Evolutionary conservation across 1,140 invertebrate species (phyloP), one percentile per base, ranked within the genome.

Genomic region (Rhagoletis pomonella): DNA sequence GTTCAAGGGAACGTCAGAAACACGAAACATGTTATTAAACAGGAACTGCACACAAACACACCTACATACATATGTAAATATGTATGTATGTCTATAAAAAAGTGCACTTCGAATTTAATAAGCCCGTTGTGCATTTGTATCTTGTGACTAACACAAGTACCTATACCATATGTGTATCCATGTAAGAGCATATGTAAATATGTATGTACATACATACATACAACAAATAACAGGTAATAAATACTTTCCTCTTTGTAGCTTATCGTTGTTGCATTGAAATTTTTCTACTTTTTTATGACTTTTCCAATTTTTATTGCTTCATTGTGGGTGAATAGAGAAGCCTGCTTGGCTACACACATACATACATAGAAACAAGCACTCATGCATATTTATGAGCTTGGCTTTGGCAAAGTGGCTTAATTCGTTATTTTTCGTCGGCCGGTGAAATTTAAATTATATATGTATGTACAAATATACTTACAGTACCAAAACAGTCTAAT

Each of bases 221-320:
- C 67, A 73, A 73, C 67, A 73, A 73, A 73, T 73, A 73, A 73
- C 67, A 73, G 67, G 67, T 73, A 73, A 73, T 73, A 73, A 73
- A 73, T 73, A 73, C 67, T 73, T 73, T 73, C 42, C 67, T 47
- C 67, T 44, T 42, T 44, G 29, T 17, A 65, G 50, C 44, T 42
- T 39, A 47, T 12, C 67, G n/a, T 29, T 29, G 29, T 29, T 29
- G 14, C 67, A 62, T 12, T 14, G 5, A 42, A 39, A 73, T 73
- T 73, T 73, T 42, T 44, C 44, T 73, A 17, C 42, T 12, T 73
- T 73, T 73, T 47, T 73, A 47, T 47, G 67, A 73, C 39, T 73
- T 73, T 73, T 47, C 65, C 67, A 47, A 14, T 73, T 73, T 55
- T 73, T 73, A 73, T 73, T 73, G 42, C 39, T 73, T 73, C 42